Evolutionary conservation across 2,113 vertebrate species (phyloP).

Genomic region (Megaleporinus macrocephalus): DNA sequence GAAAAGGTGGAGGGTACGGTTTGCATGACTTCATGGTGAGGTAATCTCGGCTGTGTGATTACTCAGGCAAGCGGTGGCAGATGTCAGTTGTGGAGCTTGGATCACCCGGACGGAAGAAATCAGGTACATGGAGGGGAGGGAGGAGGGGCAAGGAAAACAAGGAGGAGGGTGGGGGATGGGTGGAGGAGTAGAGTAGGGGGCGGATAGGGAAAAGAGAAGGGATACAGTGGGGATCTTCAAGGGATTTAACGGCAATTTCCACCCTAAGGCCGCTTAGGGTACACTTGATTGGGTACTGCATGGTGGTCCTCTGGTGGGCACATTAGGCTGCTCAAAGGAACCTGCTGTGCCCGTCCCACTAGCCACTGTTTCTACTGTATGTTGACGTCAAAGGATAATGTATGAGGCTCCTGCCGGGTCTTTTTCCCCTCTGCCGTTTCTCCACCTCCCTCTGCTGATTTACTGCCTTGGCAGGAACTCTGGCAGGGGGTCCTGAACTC

Average conservation of each 20-base stretch:
- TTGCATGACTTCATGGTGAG: constrained; percentile 51
- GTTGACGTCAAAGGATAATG: constrained; percentile 57
- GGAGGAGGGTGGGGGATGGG: constrained; percentile 7
- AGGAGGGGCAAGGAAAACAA: constrained; percentile 9
- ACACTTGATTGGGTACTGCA: constrained; percentile 38
- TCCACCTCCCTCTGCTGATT: constrained; percentile 54
- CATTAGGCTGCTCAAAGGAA: constrained; percentile 58
- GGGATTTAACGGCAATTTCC: constrained; percentile 43
- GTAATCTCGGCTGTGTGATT: constrained; percentile 52
- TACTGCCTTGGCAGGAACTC: constrained; percentile 55
- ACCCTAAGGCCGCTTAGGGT: constrained; percentile 35
- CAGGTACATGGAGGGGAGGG: constrained; percentile 27
- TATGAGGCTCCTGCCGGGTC: constrained; percentile 56
- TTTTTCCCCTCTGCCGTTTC: constrained; percentile 44
- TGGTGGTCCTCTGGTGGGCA: constrained; percentile 61
- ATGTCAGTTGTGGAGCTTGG: constrained; percentile 48
- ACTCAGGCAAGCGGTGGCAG: constrained; percentile 51
- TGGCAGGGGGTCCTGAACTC: constrained; percentile 67
- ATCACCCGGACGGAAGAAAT: constrained; percentile 35
- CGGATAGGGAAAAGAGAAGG: not conserved
- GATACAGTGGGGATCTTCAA: not conserved
- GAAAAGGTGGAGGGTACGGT: constrained; percentile 1
- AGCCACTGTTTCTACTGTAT: constrained; percentile 50
- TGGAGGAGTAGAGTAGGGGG: not conserved
- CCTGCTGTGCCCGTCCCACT: constrained; percentile 44